Percentiles rank a stretch among this genome's conserved stretches.
phyloP scores from a whole-genome alignment of 2,797 vertebrate species.

The Malacoraja senta region DNA sequence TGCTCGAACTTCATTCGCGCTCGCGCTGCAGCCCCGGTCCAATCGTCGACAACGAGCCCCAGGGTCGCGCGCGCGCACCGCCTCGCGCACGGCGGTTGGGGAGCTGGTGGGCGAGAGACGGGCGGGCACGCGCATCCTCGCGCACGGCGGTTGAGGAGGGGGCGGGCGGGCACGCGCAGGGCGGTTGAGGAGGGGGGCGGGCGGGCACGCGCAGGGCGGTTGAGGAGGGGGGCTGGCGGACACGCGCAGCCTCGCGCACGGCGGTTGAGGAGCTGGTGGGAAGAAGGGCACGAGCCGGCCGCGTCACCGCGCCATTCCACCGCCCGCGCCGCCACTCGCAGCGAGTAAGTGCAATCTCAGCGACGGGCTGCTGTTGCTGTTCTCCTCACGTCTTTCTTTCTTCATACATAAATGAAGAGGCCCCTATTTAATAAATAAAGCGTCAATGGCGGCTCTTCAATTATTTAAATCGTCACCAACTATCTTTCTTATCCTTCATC shows the following conservation, averaged over 20 bases:
- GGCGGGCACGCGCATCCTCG: background rate
- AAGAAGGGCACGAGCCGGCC: background rate
- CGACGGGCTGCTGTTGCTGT: background rate
- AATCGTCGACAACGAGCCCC: slow-evolving; percentile 10
- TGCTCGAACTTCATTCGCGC: slow-evolving; percentile 36
- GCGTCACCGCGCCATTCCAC: background rate
- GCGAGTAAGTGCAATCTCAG: too few relatives aligned
- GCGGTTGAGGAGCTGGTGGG: background rate
- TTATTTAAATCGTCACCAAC: background rate
- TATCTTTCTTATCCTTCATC: background rate
- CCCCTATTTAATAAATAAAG: background rate
- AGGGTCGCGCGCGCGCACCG: background rate
- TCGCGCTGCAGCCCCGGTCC: slow-evolving; percentile 10
- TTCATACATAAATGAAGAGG: background rate
- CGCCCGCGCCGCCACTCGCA: background rate
- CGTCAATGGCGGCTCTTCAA: background rate
- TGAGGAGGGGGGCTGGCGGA: background rate
- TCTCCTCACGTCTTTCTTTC: background rate
- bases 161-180: background rate
- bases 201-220: background rate
- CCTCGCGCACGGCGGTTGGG: background rate
- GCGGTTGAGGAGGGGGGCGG: background rate
- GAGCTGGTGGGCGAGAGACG: background rate
- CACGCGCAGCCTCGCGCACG: too few relatives aligned
- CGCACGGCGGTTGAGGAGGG: too few relatives aligned